Percentiles rank a stretch among this genome's conserved stretches.
Evolutionary conservation across 1,140 invertebrate genomes (phyloP).

Genomic region (Conopomorpha cramerella): DNA sequence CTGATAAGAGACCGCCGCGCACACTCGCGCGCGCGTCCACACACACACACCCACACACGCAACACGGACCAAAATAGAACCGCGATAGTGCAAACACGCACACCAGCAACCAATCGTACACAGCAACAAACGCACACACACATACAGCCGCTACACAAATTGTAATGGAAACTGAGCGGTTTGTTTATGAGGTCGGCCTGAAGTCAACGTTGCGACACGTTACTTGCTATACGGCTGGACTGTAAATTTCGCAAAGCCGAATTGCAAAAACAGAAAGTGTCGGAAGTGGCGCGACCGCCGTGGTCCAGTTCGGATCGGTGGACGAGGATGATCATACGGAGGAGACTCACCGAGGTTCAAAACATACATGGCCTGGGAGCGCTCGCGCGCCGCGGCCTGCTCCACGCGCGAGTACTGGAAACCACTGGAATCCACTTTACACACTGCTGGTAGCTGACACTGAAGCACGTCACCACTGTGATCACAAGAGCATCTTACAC

Average conservation of each 20-base stretch:
- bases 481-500: too few species aligned
- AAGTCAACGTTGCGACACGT: too few species aligned
- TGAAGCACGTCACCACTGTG: too few species aligned
- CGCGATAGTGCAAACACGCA: constrained; percentile 52
- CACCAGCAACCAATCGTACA: constrained; percentile 48
- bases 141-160: constrained; percentile 25
- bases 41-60: constrained; percentile 20
- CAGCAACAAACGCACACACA: constrained; percentile 55
- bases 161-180: constrained; percentile 30
- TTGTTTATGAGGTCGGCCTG: constrained; percentile 11
- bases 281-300: constrained; percentile 9
- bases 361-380: constrained; percentile 57
- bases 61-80: constrained; percentile 35
- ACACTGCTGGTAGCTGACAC: too few species aligned
- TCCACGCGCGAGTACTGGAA: constrained; percentile 50
- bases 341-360: constrained; percentile 56
- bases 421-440: constrained; percentile 52
- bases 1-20: too few species aligned
- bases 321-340: constrained; percentile 9
- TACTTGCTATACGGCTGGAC: not conserved
- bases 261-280: constrained; percentile 8
- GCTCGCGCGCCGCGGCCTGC: constrained; percentile 49
- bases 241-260: constrained; percentile 14
- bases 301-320: constrained; percentile 10
- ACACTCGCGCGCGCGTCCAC: too few species aligned